Percentiles rank a stretch among this genome's conserved stretches.
phyloP scores from a whole-genome alignment of 1,140 invertebrate genomes.

The Leptinotarsa defecta region DNA sequence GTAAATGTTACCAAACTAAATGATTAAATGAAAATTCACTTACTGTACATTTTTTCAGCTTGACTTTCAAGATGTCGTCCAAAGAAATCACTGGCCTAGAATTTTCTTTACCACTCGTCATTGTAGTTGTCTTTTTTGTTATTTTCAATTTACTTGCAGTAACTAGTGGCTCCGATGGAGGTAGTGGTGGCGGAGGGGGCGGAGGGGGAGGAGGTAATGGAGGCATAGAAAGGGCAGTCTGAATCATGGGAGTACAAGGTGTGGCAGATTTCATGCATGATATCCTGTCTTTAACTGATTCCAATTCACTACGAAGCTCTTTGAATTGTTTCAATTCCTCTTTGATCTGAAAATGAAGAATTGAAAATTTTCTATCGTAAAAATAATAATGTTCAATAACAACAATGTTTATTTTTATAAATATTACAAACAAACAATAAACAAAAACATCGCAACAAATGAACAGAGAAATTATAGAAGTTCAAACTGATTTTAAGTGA shows the following conservation, averaged over 20 bases:
- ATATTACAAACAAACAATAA: no score
- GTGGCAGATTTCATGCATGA: constrained; percentile 19
- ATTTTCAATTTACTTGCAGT: constrained; percentile 18
- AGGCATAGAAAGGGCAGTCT: neutral
- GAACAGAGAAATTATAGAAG: no score
- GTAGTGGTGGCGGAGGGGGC: constrained; percentile 39
- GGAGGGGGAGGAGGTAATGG: constrained; percentile 35
- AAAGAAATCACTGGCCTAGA: constrained; percentile 45
- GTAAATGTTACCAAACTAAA: no score
- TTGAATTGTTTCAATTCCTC: constrained; percentile 25
- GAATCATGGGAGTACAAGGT: neutral
- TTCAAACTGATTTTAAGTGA: no score
- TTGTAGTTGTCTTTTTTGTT: neutral
- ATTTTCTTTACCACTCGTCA: constrained; percentile 20
- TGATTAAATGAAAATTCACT: constrained; percentile 2
- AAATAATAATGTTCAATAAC: no score
- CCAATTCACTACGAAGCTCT: constrained; percentile 33
- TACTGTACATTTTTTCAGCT: constrained; percentile 46
- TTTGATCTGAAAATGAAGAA: constrained; percentile 28
- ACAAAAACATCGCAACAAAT: no score
- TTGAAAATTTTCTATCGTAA: no score
- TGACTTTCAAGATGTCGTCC: constrained; percentile 49
- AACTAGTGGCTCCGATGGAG: constrained; percentile 23
- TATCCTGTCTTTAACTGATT: constrained; percentile 29
- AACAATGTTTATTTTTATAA: no score